A percentile compares a stretch with the other conserved stretches of the same genome.
Conservation (phyloP, 2,797 vertebrate species). For the Dryobates pubescens region DNA sequence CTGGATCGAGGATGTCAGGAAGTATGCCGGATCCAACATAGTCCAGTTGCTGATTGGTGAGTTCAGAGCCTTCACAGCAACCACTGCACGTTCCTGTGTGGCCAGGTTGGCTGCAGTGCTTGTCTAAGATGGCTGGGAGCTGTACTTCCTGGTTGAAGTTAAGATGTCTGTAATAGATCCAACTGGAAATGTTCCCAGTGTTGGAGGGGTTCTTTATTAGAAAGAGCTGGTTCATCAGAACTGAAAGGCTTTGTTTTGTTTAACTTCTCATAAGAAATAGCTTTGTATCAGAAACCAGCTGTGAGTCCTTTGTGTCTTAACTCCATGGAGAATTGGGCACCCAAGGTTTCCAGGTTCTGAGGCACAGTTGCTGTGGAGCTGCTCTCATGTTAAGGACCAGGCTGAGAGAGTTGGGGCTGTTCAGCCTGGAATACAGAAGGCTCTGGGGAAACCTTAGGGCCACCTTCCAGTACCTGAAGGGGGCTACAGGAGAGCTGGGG, state of each 20-base stretch:
- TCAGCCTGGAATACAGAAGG: too few species aligned
- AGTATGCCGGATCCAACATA: constrained; percentile 85
- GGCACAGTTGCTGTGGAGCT: background rate
- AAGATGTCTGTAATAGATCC: background rate
- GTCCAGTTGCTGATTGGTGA: constrained; percentile 88
- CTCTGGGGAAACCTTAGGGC: too few species aligned
- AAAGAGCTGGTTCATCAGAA: background rate
- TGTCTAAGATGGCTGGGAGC: rapidly evolving
- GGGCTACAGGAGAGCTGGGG: too few species aligned
- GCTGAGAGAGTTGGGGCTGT: too few species aligned
- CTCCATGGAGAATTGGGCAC: background rate
- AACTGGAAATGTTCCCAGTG: rapidly evolving
- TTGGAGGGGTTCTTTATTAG: background rate
- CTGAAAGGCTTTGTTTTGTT: background rate
- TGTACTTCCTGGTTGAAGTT: background rate
- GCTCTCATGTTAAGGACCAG: background rate
- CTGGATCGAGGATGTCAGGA: constrained; percentile 89
- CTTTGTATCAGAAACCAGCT: background rate
- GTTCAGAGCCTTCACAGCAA: background rate
- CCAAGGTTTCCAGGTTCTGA: background rate
- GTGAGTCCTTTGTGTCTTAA: background rate
- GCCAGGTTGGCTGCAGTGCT: background rate
- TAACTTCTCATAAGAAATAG: background rate
- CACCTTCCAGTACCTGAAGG: too few species aligned
- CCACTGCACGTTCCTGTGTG: background rate